A percentile compares a stretch with the other conserved stretches of the same genome.
Conservation (phyloP, 2,888 invertebrate species). For the Corythucha ciliata region DNA sequence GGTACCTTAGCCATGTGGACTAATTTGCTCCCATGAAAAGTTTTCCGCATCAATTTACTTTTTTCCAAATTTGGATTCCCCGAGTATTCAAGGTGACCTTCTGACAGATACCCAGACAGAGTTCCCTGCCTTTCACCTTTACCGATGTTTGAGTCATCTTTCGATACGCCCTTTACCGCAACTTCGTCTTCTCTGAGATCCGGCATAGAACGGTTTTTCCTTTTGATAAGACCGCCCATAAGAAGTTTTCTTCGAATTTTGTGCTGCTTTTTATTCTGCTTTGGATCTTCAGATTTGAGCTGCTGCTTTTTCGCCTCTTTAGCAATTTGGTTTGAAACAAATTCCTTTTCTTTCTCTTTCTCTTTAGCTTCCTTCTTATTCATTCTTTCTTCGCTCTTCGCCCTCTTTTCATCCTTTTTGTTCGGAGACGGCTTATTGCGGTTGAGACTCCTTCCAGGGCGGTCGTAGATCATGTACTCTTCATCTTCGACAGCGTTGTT, state of each 20-base stretch:
- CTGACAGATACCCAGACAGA: conserved; percentile 73
- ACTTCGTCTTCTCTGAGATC: conserved; percentile 71
- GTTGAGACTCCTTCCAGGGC: conserved; percentile 50
- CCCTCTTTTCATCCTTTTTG: conserved; percentile 63
- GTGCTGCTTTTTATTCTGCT: conserved; percentile 77
- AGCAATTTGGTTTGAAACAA: conserved; percentile 33
- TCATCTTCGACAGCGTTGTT: conserved; percentile 63
- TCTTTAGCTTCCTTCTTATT: conserved; percentile 49
- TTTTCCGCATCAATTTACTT: conserved; percentile 79
- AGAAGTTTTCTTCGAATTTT: conserved; percentile 76
- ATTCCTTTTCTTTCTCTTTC: conserved; percentile 47
- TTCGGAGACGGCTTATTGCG: conserved; percentile 59
- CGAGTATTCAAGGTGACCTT: conserved; percentile 73
- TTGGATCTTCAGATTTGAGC: conserved; percentile 52
- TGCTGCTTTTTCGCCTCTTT: conserved; percentile 57
- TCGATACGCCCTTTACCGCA: conserved; percentile 34
- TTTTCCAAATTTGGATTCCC: conserved; percentile 74
- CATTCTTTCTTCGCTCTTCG: conserved; percentile 76
- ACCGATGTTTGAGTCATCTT: conserved; percentile 44
- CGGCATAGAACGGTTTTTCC: conserved; percentile 86
- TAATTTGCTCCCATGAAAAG: conserved; percentile 77
- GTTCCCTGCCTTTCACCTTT: conserved; percentile 49
- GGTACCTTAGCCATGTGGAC: conserved; percentile 75
- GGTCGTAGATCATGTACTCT: conserved; percentile 55
- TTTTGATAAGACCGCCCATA: conserved; percentile 79